Conservation (phyloP, 2,113 vertebrate genomes). For the Paramormyrops kingsleyae region DNA sequence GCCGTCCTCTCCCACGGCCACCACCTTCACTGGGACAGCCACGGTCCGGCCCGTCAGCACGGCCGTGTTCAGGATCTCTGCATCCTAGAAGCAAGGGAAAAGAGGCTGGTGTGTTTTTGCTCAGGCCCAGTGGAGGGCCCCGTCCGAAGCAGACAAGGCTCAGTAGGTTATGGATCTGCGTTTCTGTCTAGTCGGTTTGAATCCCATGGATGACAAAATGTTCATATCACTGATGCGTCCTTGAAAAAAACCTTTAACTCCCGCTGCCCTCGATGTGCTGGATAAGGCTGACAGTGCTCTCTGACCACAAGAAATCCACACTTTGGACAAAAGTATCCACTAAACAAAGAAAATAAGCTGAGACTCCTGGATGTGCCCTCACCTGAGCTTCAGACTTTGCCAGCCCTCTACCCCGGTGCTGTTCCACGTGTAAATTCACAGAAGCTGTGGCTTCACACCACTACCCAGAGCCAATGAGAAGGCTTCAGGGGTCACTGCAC, state of each 20-base stretch:
- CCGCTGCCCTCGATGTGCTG: not conserved
- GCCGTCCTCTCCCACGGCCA: conserved; percentile 77
- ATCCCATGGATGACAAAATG: not conserved
- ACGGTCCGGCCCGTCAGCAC: conserved; percentile 82
- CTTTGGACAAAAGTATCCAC: not conserved
- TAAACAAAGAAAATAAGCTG: not conserved
- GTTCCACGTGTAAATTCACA: no score
- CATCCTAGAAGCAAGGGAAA: conserved; percentile 68
- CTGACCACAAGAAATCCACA: not conserved
- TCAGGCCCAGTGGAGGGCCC: not conserved
- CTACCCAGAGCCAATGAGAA: not conserved
- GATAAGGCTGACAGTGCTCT: not conserved
- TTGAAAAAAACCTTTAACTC: not conserved
- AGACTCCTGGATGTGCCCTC: not conserved
- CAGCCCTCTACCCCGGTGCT: not conserved
- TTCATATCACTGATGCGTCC: not conserved
- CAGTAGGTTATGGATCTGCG: not conserved
- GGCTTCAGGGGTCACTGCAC: not conserved
- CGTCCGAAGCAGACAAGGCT: not conserved
- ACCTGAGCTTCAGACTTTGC: not conserved
- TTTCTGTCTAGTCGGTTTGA: not conserved
- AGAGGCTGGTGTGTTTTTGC: not conserved
- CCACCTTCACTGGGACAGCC: conserved; percentile 78
- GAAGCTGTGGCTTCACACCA: not conserved
- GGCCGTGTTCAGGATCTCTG: conserved; percentile 88